Evolutionary conservation across 2,888 invertebrate genomes (phyloP), one percentile per base, ranked within the genome.

Genomic region (Hanleya hanleyi): DNA sequence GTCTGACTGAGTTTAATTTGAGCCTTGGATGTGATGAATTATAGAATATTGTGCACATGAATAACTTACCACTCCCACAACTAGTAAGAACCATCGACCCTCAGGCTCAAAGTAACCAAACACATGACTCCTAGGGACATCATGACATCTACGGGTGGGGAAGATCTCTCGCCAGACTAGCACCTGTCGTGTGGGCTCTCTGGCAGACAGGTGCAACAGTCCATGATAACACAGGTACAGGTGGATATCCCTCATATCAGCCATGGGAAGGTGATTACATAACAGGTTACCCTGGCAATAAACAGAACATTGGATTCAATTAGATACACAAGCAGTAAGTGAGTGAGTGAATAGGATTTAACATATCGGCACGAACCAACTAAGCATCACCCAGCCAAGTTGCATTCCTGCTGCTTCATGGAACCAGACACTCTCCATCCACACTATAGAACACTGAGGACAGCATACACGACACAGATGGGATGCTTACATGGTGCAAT

Each of bases 211-310:
- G 12, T 94, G 93, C 38, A 96, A 92, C 70, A 97, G 91, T 1
- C 95, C 95, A 83, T 95, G 94, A 77, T 95, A 93, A 76, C 94
- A 93, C 72, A 96, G 92, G 90, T 94, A 96, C 18, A 94, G 93
- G 86, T 95, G 93, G 0, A 96, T 92, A 87, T 96, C 95, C 50
- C 93, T 92, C 67, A 96, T 92, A 89, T 96, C 95, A 75, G 94
- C 93, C 70, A 94, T 92, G 72, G 94, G 93, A 80, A 97, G 92
- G 90, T 97, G 96, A n/a, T 95, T 95, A 71, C 94, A 94, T 62
- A 97, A 89, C 75, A 97, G 91, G 88, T 94, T 94, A 26, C 94
- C 94, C 81, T 93, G 91, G n/a, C n/a, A n/a, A n/a, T n/a, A n/a
- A n/a, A n/a, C n/a, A n/a, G n/a, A n/a, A n/a, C n/a, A n/a, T n/a